Percentiles rank a stretch among this genome's conserved stretches.
Conservation (phyloP, 2,888 invertebrate species). For the Chydorus sphaericus region DNA sequence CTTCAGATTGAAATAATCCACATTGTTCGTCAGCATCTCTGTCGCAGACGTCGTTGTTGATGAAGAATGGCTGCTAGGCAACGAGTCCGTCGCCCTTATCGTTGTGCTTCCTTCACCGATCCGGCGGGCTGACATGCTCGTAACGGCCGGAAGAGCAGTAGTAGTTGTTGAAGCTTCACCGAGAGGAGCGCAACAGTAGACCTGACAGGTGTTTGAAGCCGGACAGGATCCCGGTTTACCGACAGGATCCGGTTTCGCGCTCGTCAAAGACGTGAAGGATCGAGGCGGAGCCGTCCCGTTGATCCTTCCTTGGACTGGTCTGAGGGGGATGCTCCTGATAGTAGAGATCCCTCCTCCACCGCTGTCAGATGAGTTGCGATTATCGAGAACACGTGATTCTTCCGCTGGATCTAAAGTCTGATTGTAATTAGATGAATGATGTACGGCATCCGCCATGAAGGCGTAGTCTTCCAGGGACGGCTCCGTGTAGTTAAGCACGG, state of each 20-base stretch:
- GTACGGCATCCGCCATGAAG: background rate
- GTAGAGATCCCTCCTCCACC: background rate
- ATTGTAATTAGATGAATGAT: background rate
- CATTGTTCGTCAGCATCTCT: background rate
- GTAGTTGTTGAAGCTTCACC: background rate
- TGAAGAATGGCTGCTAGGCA: background rate
- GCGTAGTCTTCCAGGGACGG: background rate
- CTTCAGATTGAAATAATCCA: background rate
- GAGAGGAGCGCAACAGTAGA: background rate
- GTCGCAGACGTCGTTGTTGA: no score
- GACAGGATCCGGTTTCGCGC: background rate
- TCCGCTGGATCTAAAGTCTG: background rate
- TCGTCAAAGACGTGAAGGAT: constrained; percentile 2
- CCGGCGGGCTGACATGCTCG: background rate
- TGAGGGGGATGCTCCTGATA: background rate
- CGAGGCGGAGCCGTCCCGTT: background rate
- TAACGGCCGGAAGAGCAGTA: background rate
- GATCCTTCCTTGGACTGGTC: background rate
- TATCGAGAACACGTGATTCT: background rate
- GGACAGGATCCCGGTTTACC: background rate
- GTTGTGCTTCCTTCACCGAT: background rate
- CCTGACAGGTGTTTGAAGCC: background rate
- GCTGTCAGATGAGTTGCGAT: background rate
- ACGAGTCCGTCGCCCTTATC: no score
- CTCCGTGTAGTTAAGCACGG: background rate